phyloP scores from a whole-genome alignment of 2,113 vertebrate species.

The Eidolon helvum region DNA sequence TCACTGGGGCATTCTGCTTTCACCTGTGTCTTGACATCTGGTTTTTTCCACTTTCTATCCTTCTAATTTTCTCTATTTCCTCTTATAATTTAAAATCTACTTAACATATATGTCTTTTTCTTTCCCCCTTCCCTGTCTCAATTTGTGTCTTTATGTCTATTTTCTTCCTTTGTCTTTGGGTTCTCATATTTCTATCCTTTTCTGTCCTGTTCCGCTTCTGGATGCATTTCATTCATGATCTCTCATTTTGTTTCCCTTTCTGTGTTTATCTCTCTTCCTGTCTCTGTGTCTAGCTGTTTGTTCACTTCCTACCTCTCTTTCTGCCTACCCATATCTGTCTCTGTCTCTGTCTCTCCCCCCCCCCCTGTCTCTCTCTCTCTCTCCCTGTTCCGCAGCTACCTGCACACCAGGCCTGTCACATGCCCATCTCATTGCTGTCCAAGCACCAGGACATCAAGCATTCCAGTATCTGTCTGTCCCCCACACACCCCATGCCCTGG shows the following conservation, averaged over 20 bases:
- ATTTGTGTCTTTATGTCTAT: not conserved
- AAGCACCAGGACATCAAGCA: not conserved
- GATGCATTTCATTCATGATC: not conserved
- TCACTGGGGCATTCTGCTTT: not conserved
- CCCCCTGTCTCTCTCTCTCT: not conserved
- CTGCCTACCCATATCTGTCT: not conserved
- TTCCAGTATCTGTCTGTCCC: not conserved
- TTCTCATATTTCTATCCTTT: not conserved
- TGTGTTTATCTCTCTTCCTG: not conserved
- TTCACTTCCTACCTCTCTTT: not conserved
- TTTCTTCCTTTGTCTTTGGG: not conserved
- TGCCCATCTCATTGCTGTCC: not conserved
- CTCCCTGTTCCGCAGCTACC: not conserved
- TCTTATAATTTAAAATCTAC: not conserved
- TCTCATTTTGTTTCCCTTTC: constrained; percentile 22
- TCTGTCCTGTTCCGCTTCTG: not conserved
- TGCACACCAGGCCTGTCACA: not conserved
- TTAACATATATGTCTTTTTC: not conserved
- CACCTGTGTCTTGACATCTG: not conserved
- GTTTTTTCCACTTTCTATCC: not conserved
- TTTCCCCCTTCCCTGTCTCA: not conserved
- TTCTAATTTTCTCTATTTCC: not conserved
- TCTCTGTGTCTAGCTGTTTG: not conserved
- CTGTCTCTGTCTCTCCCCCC: not conserved
- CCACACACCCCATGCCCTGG: not conserved